These are phyloP conservation scores for Glyptemys insculpta DNA, from an alignment of 2,797 vertebrate species.

Conservation along the genomic window DNA sequence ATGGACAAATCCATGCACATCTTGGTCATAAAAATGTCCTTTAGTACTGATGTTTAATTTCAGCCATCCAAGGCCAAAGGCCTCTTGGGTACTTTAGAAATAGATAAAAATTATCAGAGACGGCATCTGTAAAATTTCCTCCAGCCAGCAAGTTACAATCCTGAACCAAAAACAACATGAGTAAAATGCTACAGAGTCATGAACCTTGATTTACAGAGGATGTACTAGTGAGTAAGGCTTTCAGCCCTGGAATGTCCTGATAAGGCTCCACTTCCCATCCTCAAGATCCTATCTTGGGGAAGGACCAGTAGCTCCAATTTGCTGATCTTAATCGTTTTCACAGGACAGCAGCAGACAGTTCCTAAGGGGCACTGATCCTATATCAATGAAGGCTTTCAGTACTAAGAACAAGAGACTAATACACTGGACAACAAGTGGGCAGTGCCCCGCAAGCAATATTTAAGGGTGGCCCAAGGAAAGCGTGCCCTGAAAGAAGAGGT, in stretches of 20 bases:
- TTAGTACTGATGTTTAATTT: background rate
- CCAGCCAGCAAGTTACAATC: background rate
- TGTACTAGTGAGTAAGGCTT: background rate
- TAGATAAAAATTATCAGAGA: background rate
- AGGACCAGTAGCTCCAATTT: no score
- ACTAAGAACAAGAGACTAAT: background rate
- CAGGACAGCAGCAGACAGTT: background rate
- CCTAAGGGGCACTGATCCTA: background rate
- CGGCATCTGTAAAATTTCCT: background rate
- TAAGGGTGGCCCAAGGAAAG: no score
- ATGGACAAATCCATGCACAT: background rate
- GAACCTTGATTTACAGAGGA: no score
- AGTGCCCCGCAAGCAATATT: no score
- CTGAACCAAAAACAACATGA: background rate
- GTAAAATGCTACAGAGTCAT: background rate
- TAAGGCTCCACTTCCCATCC: no score
- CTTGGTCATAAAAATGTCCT: background rate
- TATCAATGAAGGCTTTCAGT: background rate
- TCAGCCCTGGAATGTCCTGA: no score
- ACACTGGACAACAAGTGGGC: no score
- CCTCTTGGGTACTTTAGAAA: background rate
- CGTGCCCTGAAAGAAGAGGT: no score
- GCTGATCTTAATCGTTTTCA: no score
- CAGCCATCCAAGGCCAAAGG: background rate
- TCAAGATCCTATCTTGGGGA: background rate